A percentile compares a stretch with the other conserved stretches of the same genome.
These are phyloP conservation scores for Mimumesa dahlbomi DNA, from an alignment of 2,888 invertebrate species.

Conservation along the genomic window DNA sequence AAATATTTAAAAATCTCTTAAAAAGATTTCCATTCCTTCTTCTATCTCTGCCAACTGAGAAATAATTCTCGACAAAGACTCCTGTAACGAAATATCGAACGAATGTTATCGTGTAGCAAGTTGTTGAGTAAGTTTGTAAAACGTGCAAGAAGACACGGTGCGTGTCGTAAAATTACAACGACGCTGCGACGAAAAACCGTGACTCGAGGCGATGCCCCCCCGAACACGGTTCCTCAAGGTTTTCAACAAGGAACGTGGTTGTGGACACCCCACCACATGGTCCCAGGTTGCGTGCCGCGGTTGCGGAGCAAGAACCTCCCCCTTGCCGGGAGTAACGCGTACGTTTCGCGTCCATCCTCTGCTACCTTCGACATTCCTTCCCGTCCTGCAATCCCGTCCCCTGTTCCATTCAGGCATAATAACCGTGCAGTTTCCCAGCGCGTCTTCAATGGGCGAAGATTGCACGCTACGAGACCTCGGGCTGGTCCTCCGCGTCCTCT, in stretches of 20 bases:
- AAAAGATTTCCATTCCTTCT: no score
- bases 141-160: conserved; percentile 8
- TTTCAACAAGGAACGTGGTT: conserved; percentile 38
- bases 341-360: conserved; percentile 67
- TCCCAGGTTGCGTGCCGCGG: conserved; percentile 68
- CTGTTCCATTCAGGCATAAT: conserved; percentile 79
- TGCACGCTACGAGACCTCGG: conserved; percentile 78
- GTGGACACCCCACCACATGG: conserved; percentile 51
- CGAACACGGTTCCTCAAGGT: conserved; percentile 31
- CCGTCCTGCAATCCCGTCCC: conserved; percentile 64
- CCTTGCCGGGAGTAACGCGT: conserved; percentile 62
- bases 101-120: conserved; percentile 31
- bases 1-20: no score
- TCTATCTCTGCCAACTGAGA: no score
- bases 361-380: conserved; percentile 69
- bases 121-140: conserved; percentile 45
- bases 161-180: conserved; percentile 37
- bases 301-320: conserved; percentile 70
- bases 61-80: no score
- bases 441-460: conserved; percentile 80
- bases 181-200: conserved; percentile 10
- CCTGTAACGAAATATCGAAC: not conserved
- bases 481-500: conserved; percentile 66
- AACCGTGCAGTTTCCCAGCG: conserved; percentile 80
- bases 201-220: conserved; percentile 1